phyloP scores from a whole-genome alignment of 2,113 vertebrate species.

The Perca fluviatilis region DNA sequence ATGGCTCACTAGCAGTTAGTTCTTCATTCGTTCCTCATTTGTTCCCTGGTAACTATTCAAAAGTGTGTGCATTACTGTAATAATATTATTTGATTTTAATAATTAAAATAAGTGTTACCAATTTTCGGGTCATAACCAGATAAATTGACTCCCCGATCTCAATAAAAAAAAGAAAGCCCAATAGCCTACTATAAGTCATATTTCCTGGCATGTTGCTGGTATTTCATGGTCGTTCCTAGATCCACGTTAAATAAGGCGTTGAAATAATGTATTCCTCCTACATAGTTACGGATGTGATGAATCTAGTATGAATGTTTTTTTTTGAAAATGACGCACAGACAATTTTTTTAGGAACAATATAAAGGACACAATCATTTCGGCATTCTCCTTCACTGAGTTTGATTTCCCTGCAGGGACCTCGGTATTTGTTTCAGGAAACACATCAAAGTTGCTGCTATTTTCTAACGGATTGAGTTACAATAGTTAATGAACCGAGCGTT shows the following conservation, averaged over 20 bases:
- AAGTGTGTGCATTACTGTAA: too few species aligned
- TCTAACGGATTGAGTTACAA: constrained; percentile 34
- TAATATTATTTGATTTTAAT: too few species aligned
- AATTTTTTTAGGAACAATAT: background rate
- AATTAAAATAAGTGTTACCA: too few species aligned
- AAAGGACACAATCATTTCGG: background rate
- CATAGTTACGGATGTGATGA: constrained; percentile 45
- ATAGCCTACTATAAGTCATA: too few species aligned
- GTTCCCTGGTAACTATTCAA: too few species aligned
- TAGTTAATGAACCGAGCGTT: constrained; percentile 45
- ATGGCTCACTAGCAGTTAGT: too few species aligned
- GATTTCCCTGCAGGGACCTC: constrained; percentile 52
- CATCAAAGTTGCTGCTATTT: constrained; percentile 33
- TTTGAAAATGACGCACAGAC: constrained; percentile 5
- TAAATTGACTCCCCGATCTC: background rate
- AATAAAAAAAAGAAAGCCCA: background rate
- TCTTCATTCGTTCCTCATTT: too few species aligned
- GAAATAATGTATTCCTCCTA: constrained; percentile 44
- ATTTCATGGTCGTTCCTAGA: background rate
- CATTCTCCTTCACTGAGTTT: constrained; percentile 27
- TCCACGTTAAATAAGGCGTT: constrained; percentile 43
- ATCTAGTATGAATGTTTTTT: constrained; percentile 9
- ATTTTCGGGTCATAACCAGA: too few species aligned
- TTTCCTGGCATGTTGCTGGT: background rate
- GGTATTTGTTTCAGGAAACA: constrained; percentile 43